Conservation (phyloP, 2,888 invertebrate genomes). For the Graphium colonna region DNA sequence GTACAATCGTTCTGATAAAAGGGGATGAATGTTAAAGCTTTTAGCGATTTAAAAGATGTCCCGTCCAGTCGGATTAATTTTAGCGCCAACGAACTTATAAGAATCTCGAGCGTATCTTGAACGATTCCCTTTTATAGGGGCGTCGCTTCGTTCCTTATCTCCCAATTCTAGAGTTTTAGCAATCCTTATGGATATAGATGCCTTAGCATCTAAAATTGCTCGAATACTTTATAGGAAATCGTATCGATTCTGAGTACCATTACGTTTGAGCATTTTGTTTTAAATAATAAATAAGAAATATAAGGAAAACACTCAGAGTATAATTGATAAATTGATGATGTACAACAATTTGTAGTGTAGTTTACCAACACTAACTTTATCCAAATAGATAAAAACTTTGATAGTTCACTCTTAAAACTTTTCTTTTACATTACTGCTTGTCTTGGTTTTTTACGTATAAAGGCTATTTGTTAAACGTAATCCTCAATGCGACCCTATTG, state of each 20-base stretch:
- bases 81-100: conserved; percentile 49
- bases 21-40: conserved; percentile 72
- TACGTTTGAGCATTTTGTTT: no score
- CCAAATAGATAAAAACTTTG: no score
- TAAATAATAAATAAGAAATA: no score
- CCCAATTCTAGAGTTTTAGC: conserved; percentile 22
- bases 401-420: no score
- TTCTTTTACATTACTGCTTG: no score
- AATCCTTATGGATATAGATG: conserved; percentile 7
- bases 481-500: no score
- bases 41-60: conserved; percentile 74
- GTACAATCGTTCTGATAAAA: conserved; percentile 76
- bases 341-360: no score
- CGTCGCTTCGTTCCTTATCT: conserved; percentile 25
- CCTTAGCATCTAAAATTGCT: background rate
- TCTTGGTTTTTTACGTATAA: no score
- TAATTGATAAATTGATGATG: no score
- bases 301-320: no score
- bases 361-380: no score
- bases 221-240: background rate
- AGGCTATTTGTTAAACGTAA: no score
- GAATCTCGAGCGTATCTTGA: conserved; percentile 31
- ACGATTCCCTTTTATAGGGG: conserved; percentile 25
- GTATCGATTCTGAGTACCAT: background rate
- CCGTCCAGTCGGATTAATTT: conserved; percentile 52